Base-by-base conservation (phyloP, 35 echinoderm and acorn worm species). In the Anneissia japonica region DNA sequence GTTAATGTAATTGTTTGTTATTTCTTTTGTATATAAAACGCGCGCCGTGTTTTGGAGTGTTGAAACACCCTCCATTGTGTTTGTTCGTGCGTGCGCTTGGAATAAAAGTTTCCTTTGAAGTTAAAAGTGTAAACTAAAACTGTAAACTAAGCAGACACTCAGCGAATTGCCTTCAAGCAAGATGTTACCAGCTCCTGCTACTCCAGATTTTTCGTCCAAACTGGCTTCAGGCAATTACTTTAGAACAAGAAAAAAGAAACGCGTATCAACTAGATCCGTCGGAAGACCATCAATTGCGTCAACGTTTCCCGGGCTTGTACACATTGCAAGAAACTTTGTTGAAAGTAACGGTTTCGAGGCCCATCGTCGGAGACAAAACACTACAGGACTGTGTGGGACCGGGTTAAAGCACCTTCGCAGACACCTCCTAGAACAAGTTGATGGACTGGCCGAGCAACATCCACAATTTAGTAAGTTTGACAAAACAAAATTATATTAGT, bases 321-420 rank as follows among this genome's bases (percentile, higher is more conserved):
- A 56, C 12, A 31, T 17, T 36, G 88, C 92, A 75, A 77, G 36
- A 73, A 28, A 79, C 7, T 93, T 90, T 87, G 86, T 93, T 30
- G 76, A 93, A 46, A 81, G 41, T 76, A 93, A 86, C 43, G 83
- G 87, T 0, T 93, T 90, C 36, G 56, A 93, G 73, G 92, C 87
- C 34, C 92, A 93, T 90, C 75, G 83, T 13, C 32, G 92, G 23
- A n/a, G 82, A 36, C 76, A 81, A 19, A 39, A 77, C 35, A 84
- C 75, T 4, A 90, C 79, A 7, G 92, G 87, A 2, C 46, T 36
- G 2, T 93, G 92, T 38, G 91, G 92, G 0, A 79, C 83, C 13
- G 83, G 76, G n/a, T 35, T 90, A 77, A 81, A 78, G 37, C 77
- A 93, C 12, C 85, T 93, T 33, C 89, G 56, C 32, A 36, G 79